Evolutionary conservation across 2,113 vertebrate species (phyloP), one percentile per base, ranked within the genome.

Genomic region (Phrynosoma blainvillii): DNA sequence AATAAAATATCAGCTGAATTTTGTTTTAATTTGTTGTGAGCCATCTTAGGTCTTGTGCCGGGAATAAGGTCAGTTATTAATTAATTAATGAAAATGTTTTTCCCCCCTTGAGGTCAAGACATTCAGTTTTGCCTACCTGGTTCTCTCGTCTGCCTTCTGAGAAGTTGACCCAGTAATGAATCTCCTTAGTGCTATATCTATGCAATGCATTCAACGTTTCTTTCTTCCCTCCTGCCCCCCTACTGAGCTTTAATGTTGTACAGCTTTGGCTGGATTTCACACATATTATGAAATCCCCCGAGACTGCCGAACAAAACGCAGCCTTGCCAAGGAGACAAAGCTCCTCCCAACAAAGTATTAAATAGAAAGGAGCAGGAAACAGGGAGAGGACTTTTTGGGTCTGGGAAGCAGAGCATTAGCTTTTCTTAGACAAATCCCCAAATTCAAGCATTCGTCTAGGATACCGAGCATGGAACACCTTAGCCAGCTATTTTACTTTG

Each of bases 281-380:
- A 70, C 76, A 77, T 78, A 27, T 52, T 56, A 80, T 21, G 36
- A 75, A 82, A 82, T 66, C 71, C 27, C 30, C 27, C 4, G 54
- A 76, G 79, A 82, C 10, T 21, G 7, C 27, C 11, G 68, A 32
- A 62, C 32, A 36, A 54, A 36, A 47, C 36, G n/a, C 21, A 56
- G 85, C 66, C 52, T 87, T 18, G 1, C 71, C 5, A 3, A 23
- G 21, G 36, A 52, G 68, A 81, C 36, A 32, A 59, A 73, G n/a
- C 52, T 54, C 92, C 62, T 8, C 91, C 91, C 87, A 66, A 94
- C 92, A 93, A 89, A 87, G 86, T 88, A 84, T 92, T 88, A 32
- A 30, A 1, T 75, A 65, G n/a, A 76, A 4, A 59, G 71, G 76
- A 52, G 86, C 80, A 82, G 86, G 89, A 92, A 70, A 82, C 82